Conservation (phyloP, 2,888 invertebrate species). For the Hymenopus coronatus region DNA sequence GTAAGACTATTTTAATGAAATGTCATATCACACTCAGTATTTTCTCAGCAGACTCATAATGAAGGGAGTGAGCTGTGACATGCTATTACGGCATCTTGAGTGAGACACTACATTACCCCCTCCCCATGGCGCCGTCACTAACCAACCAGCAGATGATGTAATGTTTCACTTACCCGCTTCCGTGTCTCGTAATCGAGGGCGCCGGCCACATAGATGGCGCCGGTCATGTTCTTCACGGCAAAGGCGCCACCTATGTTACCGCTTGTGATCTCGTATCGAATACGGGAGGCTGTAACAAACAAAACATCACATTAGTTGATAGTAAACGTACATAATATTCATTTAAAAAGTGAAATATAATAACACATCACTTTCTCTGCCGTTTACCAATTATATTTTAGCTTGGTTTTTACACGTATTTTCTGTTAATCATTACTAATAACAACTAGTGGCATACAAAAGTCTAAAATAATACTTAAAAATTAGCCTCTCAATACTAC, state of each 20-base stretch:
- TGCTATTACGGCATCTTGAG: neutral
- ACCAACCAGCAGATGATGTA: neutral
- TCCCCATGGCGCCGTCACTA: neutral
- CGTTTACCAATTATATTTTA: neutral
- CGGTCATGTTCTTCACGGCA: slow-evolving; percentile 97
- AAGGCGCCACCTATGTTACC: slow-evolving; percentile 98
- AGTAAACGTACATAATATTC: neutral
- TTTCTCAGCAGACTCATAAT: no score
- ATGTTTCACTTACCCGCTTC: slow-evolving; percentile 75
- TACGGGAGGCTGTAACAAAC: slow-evolving; percentile 81
- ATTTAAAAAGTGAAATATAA: slow-evolving; percentile 12
- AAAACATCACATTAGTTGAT: slow-evolving; percentile 26
- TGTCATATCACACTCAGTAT: no score
- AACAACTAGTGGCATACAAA: neutral
- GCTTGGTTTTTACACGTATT: no score
- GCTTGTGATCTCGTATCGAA: slow-evolving; percentile 99
- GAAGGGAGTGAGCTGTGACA: neutral
- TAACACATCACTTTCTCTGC: no score
- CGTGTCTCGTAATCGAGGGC: slow-evolving; percentile 95
- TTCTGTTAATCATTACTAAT: no score
- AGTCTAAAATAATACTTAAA: neutral
- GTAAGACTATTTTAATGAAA: no score
- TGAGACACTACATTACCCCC: neutral
- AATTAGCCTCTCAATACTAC: neutral
- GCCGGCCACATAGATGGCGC: slow-evolving; percentile 96